Evolutionary conservation across 2,113 vertebrate genomes (phyloP).

Genomic region (Empidonax traillii): DNA sequence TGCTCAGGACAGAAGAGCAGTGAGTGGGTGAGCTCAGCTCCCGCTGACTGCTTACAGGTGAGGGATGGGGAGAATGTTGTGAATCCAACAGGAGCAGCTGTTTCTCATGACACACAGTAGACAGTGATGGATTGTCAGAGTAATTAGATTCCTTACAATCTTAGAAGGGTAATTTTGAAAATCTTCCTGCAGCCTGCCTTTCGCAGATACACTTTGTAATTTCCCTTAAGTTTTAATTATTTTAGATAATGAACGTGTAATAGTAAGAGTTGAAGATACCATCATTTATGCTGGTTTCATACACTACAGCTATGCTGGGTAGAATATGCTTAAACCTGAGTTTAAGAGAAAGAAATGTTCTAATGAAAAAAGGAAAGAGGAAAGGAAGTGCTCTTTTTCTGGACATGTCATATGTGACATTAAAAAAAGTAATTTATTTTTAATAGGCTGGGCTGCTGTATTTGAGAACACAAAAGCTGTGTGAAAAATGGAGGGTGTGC

Average conservation of each 20-base stretch:
- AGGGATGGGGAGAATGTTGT: not conserved
- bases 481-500: not conserved
- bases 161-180: not conserved
- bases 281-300: not conserved
- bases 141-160: not conserved
- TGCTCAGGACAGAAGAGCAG: not conserved
- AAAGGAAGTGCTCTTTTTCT: not conserved
- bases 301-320: not conserved
- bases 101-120: not conserved
- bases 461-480: not conserved
- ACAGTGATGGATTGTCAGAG: not conserved
- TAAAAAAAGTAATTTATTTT: not conserved
- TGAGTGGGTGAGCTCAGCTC: not conserved
- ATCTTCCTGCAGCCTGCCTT: not conserved
- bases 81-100: not conserved
- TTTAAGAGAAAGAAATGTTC: not conserved
- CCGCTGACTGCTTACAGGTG: not conserved
- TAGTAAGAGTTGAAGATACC: not conserved
- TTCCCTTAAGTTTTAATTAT: slow-evolving; percentile 8
- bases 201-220: not conserved
- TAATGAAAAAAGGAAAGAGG: not conserved
- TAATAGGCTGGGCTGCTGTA: not conserved
- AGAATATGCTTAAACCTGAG: not conserved
- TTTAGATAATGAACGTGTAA: not conserved
- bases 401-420: not conserved